Evolutionary conservation across 2,113 vertebrate genomes (phyloP).

Genomic region (Taxidea taxus): DNA sequence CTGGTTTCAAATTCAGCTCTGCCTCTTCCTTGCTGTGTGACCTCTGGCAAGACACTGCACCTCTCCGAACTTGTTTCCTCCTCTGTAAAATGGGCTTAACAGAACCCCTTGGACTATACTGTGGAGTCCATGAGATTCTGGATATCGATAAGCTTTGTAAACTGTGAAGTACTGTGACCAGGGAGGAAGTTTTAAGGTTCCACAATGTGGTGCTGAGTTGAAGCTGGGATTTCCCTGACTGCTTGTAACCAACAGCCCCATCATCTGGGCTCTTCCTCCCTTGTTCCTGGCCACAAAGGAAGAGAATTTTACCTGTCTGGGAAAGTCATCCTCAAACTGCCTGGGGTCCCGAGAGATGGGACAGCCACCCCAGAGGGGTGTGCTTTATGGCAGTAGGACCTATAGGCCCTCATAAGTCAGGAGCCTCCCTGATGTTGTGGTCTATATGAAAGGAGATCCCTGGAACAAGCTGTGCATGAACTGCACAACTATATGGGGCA

Average conservation of each 20-base stretch:
- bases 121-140: neutral
- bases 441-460: neutral
- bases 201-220: neutral
- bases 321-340: neutral
- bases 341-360: neutral
- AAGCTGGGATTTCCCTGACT: neutral
- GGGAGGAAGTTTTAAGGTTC: neutral
- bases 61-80: neutral
- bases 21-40: neutral
- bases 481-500: fast-evolving
- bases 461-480: fast-evolving
- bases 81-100: neutral
- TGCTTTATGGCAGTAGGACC: neutral
- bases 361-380: neutral
- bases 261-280: neutral
- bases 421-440: fast-evolving
- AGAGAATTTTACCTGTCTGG: neutral
- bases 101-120: neutral
- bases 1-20: neutral
- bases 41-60: neutral
- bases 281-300: neutral
- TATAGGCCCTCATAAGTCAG: neutral
- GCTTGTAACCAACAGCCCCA: neutral
- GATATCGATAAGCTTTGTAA: neutral
- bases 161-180: neutral